These are phyloP conservation scores for Gopherus evgoodei DNA, from an alignment of 2,113 vertebrate species.

Conservation along the genomic window DNA sequence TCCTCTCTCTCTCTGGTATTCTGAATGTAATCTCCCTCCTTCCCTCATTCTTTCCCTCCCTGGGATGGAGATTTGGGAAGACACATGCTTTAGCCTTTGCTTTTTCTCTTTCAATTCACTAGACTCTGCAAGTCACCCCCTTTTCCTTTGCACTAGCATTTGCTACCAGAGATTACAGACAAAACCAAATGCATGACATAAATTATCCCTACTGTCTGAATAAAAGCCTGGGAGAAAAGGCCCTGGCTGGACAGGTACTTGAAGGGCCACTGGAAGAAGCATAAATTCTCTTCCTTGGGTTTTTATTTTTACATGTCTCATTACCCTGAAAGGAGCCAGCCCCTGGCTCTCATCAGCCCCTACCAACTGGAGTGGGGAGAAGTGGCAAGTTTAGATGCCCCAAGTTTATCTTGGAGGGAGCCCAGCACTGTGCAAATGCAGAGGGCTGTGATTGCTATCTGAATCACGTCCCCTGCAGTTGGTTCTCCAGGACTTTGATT, in stretches of 20 bases:
- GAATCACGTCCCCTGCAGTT: background rate
- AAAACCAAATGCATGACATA: conserved; percentile 61
- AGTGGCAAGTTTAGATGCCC: conserved; percentile 17
- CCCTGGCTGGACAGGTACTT: conserved; percentile 62
- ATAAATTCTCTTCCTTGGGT: conserved; percentile 69
- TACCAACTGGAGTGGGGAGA: conserved; percentile 60
- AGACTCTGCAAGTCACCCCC: background rate
- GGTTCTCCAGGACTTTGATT: background rate
- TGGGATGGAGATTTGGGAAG: fast-evolving
- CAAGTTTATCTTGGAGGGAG: conserved; percentile 62
- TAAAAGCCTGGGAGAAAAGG: conserved; percentile 50
- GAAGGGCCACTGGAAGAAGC: conserved; percentile 70
- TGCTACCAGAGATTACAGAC: conserved; percentile 40
- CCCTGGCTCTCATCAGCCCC: conserved; percentile 58
- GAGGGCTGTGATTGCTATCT: conserved; percentile 41
- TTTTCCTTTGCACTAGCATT: background rate
- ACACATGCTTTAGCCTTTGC: fast-evolving
- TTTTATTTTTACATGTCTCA: conserved; percentile 72
- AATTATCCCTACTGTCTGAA: conserved; percentile 65
- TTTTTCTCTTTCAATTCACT: background rate
- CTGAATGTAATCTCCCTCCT: background rate
- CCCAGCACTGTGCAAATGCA: conserved; percentile 59
- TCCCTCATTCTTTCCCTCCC: no score
- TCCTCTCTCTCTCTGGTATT: background rate
- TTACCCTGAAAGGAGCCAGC: conserved; percentile 62